Percentiles rank a stretch among this genome's conserved stretches.
Conservation (phyloP, 92 coral and sea anemone species). For the Porites rus region DNA sequence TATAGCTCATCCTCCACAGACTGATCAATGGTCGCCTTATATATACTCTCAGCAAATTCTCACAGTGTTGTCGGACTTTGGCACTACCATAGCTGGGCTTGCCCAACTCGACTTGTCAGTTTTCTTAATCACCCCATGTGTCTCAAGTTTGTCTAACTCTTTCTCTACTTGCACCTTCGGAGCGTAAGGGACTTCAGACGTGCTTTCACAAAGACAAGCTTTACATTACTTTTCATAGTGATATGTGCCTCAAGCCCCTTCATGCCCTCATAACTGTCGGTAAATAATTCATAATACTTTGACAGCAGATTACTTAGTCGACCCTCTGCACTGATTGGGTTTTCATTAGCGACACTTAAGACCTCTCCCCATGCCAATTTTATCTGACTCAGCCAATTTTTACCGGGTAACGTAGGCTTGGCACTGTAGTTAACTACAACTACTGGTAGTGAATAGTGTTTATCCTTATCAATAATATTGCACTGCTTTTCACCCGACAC, state of each 20-base stretch:
- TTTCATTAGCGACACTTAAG: no score
- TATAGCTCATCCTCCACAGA: no score
- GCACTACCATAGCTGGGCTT: slow-evolving; percentile 31
- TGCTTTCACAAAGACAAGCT: no score
- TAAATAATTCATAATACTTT: slow-evolving; percentile 58
- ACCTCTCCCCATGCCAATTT: no score
- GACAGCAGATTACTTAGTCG: not conserved
- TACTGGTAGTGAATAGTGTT: slow-evolving; percentile 41
- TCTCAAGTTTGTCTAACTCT: slow-evolving; percentile 54
- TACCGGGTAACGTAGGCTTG: slow-evolving; percentile 30
- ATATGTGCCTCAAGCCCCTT: slow-evolving; percentile 50
- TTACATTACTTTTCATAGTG: no score
- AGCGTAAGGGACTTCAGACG: no score
- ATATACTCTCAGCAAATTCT: slow-evolving; percentile 62
- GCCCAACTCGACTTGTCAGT: slow-evolving; percentile 56
- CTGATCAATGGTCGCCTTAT: not conserved
- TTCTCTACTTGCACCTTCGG: no score
- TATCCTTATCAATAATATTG: slow-evolving; percentile 49
- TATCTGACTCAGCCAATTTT: no score
- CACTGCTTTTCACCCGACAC: slow-evolving; percentile 45
- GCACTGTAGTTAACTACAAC: slow-evolving; percentile 31
- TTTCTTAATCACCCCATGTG: slow-evolving; percentile 62
- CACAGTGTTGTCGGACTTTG: no score
- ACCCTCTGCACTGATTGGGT: no score
- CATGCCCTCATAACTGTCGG: slow-evolving; percentile 46